Evolutionary conservation across 2,113 vertebrate genomes (phyloP), one percentile per base, ranked within the genome.

Genomic region (Galemys pyrenaicus): DNA sequence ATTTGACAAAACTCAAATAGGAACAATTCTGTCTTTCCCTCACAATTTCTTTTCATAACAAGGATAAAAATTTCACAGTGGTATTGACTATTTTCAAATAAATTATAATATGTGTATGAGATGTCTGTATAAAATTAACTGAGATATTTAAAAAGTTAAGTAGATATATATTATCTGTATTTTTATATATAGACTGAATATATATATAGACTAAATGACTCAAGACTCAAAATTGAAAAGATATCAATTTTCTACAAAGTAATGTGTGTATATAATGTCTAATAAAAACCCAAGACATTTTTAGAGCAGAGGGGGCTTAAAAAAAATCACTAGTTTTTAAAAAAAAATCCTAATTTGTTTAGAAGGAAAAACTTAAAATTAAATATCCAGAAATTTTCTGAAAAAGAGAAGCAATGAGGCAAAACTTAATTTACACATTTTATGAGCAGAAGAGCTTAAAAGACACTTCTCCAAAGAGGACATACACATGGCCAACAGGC

Each of bases 361-460:
- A 41, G 24, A 89, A 75, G 44, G 80, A 68, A 67, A 90, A 85
- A 88, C 35, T 60, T 9, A 94, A 91, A 65, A 91, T 10, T 58
- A 1, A 89, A 60, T 54, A 87, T 32, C 7, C 3, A 75, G 28
- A 65, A 73, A 64, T 80, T 64, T 75, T 87, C 37, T 87, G 49
- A 46, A 58, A 54, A 89, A 80, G 22, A 87, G 54, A 20, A 78
- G 3, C 19, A 28, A 54, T 71, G 16, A 44, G 1, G 22, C 77
- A 4, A 88, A 81, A 88, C 6, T 75, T 70, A 89, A 13, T 83
- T 2, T 74, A 62, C 5, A 49, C 10, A 49, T 49, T 7, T 80
- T n/a, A n/a, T n/a, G n/a, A n/a, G n/a, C n/a, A n/a, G n/a, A n/a
- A n/a, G n/a, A n/a, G n/a, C n/a, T n/a, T n/a, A n/a, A n/a, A n/a